Evolutionary conservation across 2,888 invertebrate genomes (phyloP), one percentile per base, ranked within the genome.

Genomic region (Mellilla xanthometata): DNA sequence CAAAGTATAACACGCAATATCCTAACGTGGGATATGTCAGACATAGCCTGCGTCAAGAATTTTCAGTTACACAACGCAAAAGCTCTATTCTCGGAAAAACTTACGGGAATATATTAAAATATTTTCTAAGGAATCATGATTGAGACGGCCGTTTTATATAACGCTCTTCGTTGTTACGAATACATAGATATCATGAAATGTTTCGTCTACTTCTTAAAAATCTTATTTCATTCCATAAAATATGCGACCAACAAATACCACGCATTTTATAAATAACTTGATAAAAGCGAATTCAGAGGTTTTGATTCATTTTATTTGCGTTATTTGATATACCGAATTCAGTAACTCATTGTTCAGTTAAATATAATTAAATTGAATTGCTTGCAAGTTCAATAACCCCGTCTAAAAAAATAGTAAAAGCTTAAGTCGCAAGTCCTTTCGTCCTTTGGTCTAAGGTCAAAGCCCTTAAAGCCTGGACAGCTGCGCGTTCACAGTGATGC

Each of bases 391-490:
- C 2, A 24, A 24, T 7, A 24, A 7, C 8, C 8, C 3, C 3
- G 4, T 2, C 8, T 12, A 4, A n/a, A 2, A 12, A 30, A 30
- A 12, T 8, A 12, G 6, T 3, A 35, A 23, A 8, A 28, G 15
- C 11, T 4, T 15, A 12, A 41, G n/a, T n/a, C n/a, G n/a, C n/a
- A n/a, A n/a, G 34, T 30, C 24, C 30, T 27, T 30, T 35, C 35
- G 42, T 23, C 30, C 30, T 24, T 30, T 43, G 12, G 30, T 9
- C 0, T 13, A 8, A 12, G 33, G 28, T 39, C 39, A 45, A 39
- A 34, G 45, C 45, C 34, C 39, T 45, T 11, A 11, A 5, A 12
- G 13, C 22, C 11, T 30, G 22, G 12, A 40, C 46, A 40, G 40
- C 46, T 46, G 46, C 31, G 27, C 32, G n/a, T 30, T 19, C 11